phyloP scores from a whole-genome alignment of 2,888 invertebrate genomes.

The Apotomis turbidana region DNA sequence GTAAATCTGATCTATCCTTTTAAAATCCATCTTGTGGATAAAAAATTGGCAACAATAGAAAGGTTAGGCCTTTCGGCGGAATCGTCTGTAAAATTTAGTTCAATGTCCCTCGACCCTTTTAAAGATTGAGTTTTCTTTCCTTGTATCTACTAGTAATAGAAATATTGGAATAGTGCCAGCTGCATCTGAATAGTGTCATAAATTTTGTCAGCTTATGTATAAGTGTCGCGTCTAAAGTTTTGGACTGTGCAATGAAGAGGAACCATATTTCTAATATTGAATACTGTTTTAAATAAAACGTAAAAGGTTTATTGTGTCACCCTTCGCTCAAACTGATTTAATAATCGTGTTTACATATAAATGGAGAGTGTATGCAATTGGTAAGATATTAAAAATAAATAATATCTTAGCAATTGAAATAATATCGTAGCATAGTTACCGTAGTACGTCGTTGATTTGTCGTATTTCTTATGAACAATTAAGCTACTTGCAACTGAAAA shows the following conservation, averaged over 20 bases:
- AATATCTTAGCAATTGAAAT: too few relatives aligned
- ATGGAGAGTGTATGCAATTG: too few relatives aligned
- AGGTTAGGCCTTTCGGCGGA: conserved; percentile 13
- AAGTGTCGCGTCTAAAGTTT: conserved; percentile 1
- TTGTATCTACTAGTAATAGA: conserved; percentile 22
- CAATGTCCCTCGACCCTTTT: conserved; percentile 26
- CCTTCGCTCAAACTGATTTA: too few relatives aligned
- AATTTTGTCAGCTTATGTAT: conserved; percentile 21
- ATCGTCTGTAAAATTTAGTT: conserved; percentile 32
- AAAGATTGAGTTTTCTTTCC: conserved; percentile 30
- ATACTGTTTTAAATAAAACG: too few relatives aligned
- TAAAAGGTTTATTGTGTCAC: too few relatives aligned
- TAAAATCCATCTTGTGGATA: conserved; percentile 14
- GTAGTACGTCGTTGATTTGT: too few relatives aligned
- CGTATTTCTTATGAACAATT: too few relatives aligned
- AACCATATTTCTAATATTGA: background rate
- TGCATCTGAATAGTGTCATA: conserved; percentile 13
- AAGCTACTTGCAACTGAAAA: too few relatives aligned
- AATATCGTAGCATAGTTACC: too few relatives aligned
- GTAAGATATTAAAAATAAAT: too few relatives aligned
- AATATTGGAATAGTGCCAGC: conserved; percentile 28
- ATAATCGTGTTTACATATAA: too few relatives aligned
- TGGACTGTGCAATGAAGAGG: background rate
- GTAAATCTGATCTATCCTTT: background rate
- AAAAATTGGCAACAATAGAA: conserved; percentile 21